Evolutionary conservation across 2,888 invertebrate species (phyloP).

Genomic region (Criorhina ranunculi): DNA sequence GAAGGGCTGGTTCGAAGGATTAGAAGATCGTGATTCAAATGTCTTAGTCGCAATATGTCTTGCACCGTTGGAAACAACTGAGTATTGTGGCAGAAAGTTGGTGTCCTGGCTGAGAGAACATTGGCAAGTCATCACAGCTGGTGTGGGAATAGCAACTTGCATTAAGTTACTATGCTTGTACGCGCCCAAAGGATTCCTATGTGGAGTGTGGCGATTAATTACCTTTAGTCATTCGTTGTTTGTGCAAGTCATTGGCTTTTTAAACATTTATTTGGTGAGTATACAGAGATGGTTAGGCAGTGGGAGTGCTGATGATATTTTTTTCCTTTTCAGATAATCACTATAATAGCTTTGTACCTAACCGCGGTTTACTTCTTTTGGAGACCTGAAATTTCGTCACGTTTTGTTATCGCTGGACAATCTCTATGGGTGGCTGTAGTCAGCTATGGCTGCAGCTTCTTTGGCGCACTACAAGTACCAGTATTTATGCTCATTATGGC

Average conservation of each 20-base stretch:
- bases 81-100: conserved; percentile 90
- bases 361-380: conserved; percentile 90
- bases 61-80: conserved; percentile 91
- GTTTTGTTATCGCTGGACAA: conserved; percentile 89
- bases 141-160: conserved; percentile 81
- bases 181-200: conserved; percentile 87
- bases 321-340: conserved; percentile 87
- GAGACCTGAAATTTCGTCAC: conserved; percentile 88
- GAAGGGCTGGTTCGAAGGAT: conserved; percentile 91
- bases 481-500: conserved; percentile 89
- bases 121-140: conserved; percentile 86
- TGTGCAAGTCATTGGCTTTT: conserved; percentile 81
- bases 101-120: conserved; percentile 90
- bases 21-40: conserved; percentile 89
- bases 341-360: conserved; percentile 89
- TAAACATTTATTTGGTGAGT: conserved; percentile 83
- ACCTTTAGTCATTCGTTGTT: conserved; percentile 82
- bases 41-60: conserved; percentile 86
- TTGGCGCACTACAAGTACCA: conserved; percentile 91
- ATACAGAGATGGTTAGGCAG: background rate
- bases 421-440: conserved; percentile 91
- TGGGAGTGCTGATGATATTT: background rate
- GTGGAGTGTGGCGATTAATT: conserved; percentile 85
- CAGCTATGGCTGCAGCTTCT: conserved; percentile 90
- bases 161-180: conserved; percentile 84